Percentiles rank a stretch among this genome's conserved stretches.
Conservation (phyloP, 23 tunicate species). For the Clavelina lepadiformis region DNA sequence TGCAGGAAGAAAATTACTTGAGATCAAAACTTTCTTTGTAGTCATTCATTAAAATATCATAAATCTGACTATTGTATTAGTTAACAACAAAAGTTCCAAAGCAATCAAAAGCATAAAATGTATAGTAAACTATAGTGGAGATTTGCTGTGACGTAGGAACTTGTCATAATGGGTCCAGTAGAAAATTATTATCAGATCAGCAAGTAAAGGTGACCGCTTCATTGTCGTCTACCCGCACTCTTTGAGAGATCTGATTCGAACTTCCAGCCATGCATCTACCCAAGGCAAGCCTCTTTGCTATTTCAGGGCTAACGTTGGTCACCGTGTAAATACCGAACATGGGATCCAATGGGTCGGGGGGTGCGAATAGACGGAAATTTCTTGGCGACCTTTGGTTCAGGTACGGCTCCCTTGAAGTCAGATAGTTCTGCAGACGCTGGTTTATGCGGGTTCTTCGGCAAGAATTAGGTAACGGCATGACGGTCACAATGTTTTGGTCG, state of each 20-base stretch:
- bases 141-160: no score
- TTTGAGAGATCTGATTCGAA: constrained; percentile 23
- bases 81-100: no score
- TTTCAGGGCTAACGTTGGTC: constrained; percentile 34
- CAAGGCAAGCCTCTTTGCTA: constrained; percentile 37
- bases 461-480: constrained; percentile 5
- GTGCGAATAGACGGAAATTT: constrained; percentile 43
- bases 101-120: no score
- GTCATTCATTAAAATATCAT: no score
- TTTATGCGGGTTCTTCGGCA: constrained; percentile 15
- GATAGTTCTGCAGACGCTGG: constrained; percentile 16
- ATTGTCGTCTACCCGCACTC: constrained; percentile 31
- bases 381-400: constrained; percentile 2
- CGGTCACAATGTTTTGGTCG: constrained; percentile 27
- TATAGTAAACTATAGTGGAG: no score
- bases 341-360: constrained; percentile 61
- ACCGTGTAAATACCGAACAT: constrained; percentile 65
- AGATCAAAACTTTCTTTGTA: no score
- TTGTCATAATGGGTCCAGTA: no score
- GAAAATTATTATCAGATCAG: no score
- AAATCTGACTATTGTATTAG: no score
- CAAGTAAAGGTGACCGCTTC: constrained; percentile 41
- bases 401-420: constrained; percentile 5
- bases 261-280: constrained; percentile 61
- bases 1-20: no score